These are phyloP conservation scores for Octonoba sinensis DNA, from an alignment of 2,888 invertebrate genomes.

Conservation along the genomic window DNA sequence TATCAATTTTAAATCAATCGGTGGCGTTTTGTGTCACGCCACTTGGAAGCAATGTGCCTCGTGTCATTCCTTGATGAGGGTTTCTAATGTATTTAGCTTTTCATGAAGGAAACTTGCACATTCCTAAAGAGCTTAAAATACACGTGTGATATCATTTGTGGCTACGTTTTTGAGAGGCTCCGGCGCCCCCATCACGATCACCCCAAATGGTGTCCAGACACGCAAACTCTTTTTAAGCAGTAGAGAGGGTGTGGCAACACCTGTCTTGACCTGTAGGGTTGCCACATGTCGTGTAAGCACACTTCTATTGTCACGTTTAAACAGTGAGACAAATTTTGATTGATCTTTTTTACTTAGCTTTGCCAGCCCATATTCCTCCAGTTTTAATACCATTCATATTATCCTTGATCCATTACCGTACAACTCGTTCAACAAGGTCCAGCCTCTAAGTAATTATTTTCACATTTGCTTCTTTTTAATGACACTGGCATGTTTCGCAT, in stretches of 20 bases:
- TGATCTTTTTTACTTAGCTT: slow-evolving; percentile 15
- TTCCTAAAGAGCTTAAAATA: neutral
- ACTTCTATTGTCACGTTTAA: slow-evolving; percentile 55
- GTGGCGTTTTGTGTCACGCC: too few species aligned
- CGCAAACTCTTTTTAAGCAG: slow-evolving; percentile 22
- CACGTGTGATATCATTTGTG: slow-evolving; percentile 37
- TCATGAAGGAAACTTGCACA: neutral
- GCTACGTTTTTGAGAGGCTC: neutral
- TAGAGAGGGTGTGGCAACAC: slow-evolving; percentile 36
- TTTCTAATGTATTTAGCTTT: too few species aligned
- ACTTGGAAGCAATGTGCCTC: too few species aligned
- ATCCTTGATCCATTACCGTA: neutral
- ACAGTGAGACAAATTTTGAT: slow-evolving; percentile 61
- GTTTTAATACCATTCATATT: slow-evolving; percentile 1
- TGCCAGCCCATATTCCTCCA: neutral
- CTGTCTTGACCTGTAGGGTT: slow-evolving; percentile 47
- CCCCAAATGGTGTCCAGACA: slow-evolving; percentile 40
- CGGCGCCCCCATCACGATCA: slow-evolving; percentile 1
- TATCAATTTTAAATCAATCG: too few species aligned
- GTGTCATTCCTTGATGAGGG: too few species aligned
- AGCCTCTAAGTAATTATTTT: slow-evolving; percentile 47
- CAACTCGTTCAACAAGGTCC: neutral
- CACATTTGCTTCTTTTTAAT: slow-evolving; percentile 52
- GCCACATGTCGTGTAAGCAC: slow-evolving; percentile 45
- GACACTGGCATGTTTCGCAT: slow-evolving; percentile 42